Evolutionary conservation across 2,797 vertebrate species (phyloP).

Genomic region (Numenius phaeopus): DNA sequence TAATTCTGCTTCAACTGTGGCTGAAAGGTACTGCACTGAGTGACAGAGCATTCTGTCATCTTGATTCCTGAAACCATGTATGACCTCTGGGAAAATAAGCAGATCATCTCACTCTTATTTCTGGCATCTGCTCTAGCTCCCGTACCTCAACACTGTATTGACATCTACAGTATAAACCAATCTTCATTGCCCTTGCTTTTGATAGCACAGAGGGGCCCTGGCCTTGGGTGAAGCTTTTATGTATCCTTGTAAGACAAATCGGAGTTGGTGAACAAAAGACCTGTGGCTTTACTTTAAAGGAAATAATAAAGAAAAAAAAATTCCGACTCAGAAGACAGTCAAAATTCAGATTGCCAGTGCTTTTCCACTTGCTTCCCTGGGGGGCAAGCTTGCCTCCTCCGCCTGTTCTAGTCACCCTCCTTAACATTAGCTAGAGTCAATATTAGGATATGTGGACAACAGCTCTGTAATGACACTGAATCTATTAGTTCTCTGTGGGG

Average conservation of each 20-base stretch:
- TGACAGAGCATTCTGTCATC: neutral
- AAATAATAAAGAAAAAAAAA: neutral
- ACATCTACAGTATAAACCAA: neutral
- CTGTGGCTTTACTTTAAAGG: neutral
- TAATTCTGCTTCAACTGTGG: neutral
- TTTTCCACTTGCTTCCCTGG: neutral
- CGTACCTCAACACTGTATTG: neutral
- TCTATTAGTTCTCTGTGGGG: neutral
- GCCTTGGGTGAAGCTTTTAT: neutral
- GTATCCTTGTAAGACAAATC: neutral
- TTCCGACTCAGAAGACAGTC: neutral
- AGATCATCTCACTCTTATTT: neutral
- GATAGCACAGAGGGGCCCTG: neutral
- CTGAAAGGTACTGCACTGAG: accelerated
- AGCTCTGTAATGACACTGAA: neutral
- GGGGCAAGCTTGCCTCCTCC: neutral
- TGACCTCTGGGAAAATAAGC: neutral
- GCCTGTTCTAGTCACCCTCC: neutral
- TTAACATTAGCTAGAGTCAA: neutral
- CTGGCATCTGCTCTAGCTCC: neutral
- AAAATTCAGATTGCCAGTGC: neutral
- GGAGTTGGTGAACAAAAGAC: neutral
- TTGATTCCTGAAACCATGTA: neutral
- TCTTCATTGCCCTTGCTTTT: neutral
- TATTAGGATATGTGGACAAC: neutral